Conservation (phyloP, 2,888 invertebrate species). For the Microctonus aethiopoides region DNA sequence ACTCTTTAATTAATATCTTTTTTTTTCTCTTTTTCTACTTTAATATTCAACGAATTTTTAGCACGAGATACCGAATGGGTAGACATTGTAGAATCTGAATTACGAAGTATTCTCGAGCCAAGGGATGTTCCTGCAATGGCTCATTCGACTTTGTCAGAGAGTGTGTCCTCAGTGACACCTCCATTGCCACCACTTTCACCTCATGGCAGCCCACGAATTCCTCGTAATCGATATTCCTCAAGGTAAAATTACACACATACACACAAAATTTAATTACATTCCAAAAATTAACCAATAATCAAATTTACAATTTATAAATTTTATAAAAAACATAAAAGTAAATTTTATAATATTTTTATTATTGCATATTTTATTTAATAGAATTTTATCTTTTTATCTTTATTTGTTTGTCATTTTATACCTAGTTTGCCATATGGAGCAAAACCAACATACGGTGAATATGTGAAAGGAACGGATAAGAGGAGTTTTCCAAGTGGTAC, state of each 20-base stretch:
- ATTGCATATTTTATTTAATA: too few relatives aligned
- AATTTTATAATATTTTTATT: neutral
- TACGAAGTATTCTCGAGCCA: constrained; percentile 81
- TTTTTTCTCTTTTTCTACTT: too few relatives aligned
- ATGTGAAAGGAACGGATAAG: constrained; percentile 67
- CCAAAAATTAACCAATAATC: too few relatives aligned
- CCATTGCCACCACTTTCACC: constrained; percentile 83
- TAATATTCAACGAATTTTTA: constrained; percentile 37
- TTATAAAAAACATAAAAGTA: too few relatives aligned
- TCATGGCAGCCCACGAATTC: constrained; percentile 68
- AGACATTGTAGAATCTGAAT: constrained; percentile 82
- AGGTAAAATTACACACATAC: constrained; percentile 52
- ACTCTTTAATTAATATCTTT: neutral
- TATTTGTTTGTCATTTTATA: constrained; percentile 21
- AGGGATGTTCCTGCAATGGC: constrained; percentile 76
- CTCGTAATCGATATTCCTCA: constrained; percentile 62
- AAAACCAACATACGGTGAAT: constrained; percentile 71
- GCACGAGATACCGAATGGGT: constrained; percentile 83
- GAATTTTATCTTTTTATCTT: neutral
- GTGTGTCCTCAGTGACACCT: constrained; percentile 80
- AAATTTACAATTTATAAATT: too few relatives aligned
- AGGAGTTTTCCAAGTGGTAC: constrained; percentile 55
- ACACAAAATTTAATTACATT: neutral
- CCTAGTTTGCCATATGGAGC: constrained; percentile 75
- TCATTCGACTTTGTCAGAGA: constrained; percentile 75